Evolutionary conservation across 2,113 vertebrate genomes (phyloP), one percentile per base, ranked within the genome.

Genomic region (Myrmecophaga tridactyla): DNA sequence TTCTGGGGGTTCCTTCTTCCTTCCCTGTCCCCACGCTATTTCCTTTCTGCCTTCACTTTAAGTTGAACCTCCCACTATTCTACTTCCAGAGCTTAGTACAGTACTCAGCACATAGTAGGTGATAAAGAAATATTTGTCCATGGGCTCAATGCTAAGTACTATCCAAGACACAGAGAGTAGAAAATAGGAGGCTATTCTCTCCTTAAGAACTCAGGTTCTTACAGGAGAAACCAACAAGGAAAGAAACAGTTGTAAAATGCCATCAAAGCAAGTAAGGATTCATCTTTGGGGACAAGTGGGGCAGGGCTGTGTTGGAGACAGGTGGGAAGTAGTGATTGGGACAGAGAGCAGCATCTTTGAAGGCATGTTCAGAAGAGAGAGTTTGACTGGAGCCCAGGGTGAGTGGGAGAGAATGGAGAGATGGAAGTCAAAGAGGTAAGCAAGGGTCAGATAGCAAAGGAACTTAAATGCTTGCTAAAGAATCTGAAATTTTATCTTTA

Each of bases 271-370:
- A 31, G 46, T 27, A 13, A 21, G 63, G 72, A 34, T 48, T 75
- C 23, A 51, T 29, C 39, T 72, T 13, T 51, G 62, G n/a, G 43
- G 21, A 53, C 25, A 27, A 31, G 75, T 14, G 36, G 43, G 43
- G 27, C 14, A 27, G 12, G 62, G 31, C 27, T 51, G 18, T 58
- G 85, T 29, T 34, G 3, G 13, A 27, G n/a, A 13, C 43, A 25
- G 23, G 34, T 63, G 17, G 46, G 36, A 11, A 4, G 8, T 29
- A 4, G 8, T 8, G 6, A 41, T 76, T 85, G 56, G 18, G 12
- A 9, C 11, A 39, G 12, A 39, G n/a, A n/a, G 34, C 0, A 25
- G 39, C 0, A 0, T 15, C 8, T 12, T 65, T 56, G 21, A 82
- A 90, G 69, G 46, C 23, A 8, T 11, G 27, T 4, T 20, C 9